These are phyloP conservation scores for Gymnarchus niloticus DNA, from an alignment of 2,113 vertebrate genomes.

Conservation along the genomic window DNA sequence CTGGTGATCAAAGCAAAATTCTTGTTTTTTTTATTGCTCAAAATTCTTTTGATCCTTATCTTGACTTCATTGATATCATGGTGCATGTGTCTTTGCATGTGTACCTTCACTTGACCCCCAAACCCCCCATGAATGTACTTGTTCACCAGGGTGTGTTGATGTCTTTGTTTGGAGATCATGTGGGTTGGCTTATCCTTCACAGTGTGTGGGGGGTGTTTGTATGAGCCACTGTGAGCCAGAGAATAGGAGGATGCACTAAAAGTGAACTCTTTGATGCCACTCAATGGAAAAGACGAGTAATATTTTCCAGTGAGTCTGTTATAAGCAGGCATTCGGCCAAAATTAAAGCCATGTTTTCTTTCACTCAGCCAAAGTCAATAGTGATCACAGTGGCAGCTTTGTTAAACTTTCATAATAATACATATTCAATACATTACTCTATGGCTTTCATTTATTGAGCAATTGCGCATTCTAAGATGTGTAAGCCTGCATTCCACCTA, in stretches of 20 bases:
- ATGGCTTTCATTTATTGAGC: neutral
- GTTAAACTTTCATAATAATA: neutral
- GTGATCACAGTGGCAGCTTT: neutral
- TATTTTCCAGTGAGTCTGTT: slow-evolving; percentile 12
- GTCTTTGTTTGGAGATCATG: neutral
- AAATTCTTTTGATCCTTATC: neutral
- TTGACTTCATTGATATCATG: neutral
- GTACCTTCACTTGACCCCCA: neutral
- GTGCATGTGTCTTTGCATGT: neutral
- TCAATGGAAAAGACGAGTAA: slow-evolving; percentile 28
- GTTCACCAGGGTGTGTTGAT: neutral
- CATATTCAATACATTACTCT: neutral
- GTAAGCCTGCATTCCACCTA: neutral
- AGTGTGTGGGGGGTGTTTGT: neutral
- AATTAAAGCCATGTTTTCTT: neutral
- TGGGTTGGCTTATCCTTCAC: neutral
- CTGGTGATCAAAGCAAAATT: neutral
- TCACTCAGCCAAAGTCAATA: neutral
- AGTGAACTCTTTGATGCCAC: slow-evolving; percentile 29
- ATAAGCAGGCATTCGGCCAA: neutral
- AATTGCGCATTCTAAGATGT: neutral
- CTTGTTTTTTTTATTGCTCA: neutral
- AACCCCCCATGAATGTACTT: neutral
- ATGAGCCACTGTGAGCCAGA: neutral
- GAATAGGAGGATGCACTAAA: slow-evolving; percentile 6